phyloP scores from a whole-genome alignment of 2,888 invertebrate species.

The Epistrophe grossulariae region DNA sequence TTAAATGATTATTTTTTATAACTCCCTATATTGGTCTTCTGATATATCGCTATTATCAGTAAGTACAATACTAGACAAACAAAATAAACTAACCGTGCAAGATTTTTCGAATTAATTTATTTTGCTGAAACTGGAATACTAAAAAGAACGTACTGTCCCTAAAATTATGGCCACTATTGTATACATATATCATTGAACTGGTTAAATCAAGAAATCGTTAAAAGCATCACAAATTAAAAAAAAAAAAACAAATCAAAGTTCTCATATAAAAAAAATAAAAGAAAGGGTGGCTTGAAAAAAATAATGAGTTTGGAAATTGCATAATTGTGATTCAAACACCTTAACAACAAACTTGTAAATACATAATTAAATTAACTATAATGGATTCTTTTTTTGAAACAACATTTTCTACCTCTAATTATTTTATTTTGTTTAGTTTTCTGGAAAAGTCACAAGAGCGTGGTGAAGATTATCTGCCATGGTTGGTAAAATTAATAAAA shows the following conservation, averaged over 20 bases:
- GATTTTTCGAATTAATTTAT: too few species aligned
- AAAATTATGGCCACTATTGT: too few species aligned
- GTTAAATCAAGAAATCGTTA: not conserved
- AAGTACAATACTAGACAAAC: too few species aligned
- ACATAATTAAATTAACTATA: slow-evolving; percentile 9
- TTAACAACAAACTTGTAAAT: slow-evolving; percentile 64
- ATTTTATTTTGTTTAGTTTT: slow-evolving; percentile 87
- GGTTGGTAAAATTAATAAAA: slow-evolving; percentile 87
- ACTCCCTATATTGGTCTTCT: too few species aligned
- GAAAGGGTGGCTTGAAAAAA: not conserved
- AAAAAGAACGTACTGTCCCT: too few species aligned
- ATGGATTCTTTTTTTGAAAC: slow-evolving; percentile 57
- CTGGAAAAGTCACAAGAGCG: slow-evolving; percentile 90
- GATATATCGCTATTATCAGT: too few species aligned
- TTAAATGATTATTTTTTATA: too few species aligned
- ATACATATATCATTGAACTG: not conserved
- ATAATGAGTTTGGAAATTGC: not conserved
- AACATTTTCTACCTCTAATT: slow-evolving; percentile 79
- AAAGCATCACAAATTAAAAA: slow-evolving; percentile 12
- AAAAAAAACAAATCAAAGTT: not conserved
- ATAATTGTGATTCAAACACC: not conserved
- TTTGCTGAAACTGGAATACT: too few species aligned
- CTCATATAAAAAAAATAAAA: not conserved
- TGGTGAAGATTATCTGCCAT: slow-evolving; percentile 90
- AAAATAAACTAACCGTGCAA: too few species aligned